A percentile compares a stretch with the other conserved stretches of the same genome.
phyloP scores from a whole-genome alignment of 2,113 vertebrate genomes.

The Hirundichthys speculiger region DNA sequence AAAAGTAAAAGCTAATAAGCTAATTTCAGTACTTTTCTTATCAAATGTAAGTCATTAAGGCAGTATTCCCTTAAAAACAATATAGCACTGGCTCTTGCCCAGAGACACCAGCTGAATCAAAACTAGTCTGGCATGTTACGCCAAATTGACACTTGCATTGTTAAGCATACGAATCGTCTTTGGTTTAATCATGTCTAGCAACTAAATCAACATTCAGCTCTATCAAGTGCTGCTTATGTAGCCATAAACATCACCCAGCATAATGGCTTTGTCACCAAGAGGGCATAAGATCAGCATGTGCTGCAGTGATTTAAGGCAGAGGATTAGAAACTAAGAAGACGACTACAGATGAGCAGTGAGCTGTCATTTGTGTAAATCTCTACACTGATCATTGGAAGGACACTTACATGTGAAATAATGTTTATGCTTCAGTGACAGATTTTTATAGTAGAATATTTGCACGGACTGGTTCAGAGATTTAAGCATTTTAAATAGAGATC shows the following conservation, averaged over 20 bases:
- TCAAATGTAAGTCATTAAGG: slow-evolving; percentile 64
- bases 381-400: slow-evolving; percentile 16
- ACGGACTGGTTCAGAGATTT: neutral
- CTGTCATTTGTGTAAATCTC: slow-evolving; percentile 44
- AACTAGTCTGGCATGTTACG: slow-evolving; percentile 13
- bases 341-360: slow-evolving; percentile 55
- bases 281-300: slow-evolving; percentile 56
- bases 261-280: slow-evolving; percentile 25
- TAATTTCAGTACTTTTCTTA: slow-evolving; percentile 10
- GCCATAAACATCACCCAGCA: slow-evolving; percentile 12
- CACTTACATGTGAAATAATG: neutral
- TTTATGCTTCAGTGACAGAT: slow-evolving; percentile 15
- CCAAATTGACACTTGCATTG: too few species aligned
- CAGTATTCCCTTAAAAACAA: slow-evolving; percentile 44
- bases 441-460: neutral
- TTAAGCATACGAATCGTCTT: too few species aligned
- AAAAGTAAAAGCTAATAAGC: slow-evolving; percentile 16
- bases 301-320: slow-evolving; percentile 48
- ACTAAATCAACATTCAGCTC: neutral
- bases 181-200: slow-evolving; percentile 3
- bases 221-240: slow-evolving; percentile 4
- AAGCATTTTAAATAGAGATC: slow-evolving; percentile 2
- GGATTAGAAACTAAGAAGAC: slow-evolving; percentile 67
- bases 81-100: slow-evolving; percentile 56
- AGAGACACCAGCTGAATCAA: slow-evolving; percentile 23